Conservation (phyloP, 2,113 vertebrate genomes). For the Limanda limanda region DNA sequence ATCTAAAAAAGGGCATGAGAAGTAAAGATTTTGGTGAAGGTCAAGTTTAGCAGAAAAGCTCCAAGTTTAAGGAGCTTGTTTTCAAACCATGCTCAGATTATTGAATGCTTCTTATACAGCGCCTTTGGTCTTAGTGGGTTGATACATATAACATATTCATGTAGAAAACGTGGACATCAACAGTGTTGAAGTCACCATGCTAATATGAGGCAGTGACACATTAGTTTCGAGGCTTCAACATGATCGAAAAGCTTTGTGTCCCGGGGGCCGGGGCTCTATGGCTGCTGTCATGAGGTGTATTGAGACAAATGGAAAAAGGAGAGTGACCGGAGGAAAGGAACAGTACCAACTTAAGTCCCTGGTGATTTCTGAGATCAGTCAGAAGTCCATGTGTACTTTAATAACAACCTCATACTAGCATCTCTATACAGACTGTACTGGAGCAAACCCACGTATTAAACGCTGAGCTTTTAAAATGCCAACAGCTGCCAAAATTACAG, state of each 20-base stretch:
- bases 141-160: not conserved
- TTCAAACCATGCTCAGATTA: not conserved
- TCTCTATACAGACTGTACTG: too few relatives aligned
- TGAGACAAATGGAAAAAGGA: not conserved
- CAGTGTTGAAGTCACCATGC: not conserved
- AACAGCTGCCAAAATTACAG: not conserved
- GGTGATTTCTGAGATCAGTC: not conserved
- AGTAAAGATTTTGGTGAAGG: not conserved
- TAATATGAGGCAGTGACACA: not conserved
- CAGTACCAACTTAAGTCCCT: not conserved
- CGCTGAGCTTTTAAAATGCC: too few relatives aligned
- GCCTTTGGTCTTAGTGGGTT: not conserved
- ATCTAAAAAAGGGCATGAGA: not conserved
- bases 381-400: too few relatives aligned
- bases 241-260: not conserved
- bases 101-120: not conserved
- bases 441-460: too few relatives aligned
- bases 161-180: not conserved
- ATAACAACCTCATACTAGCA: too few relatives aligned
- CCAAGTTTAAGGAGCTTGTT: not conserved
- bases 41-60: not conserved
- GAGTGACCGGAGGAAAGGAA: not conserved
- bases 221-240: not conserved
- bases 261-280: not conserved
- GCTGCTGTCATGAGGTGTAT: not conserved